Evolutionary conservation across 2,888 invertebrate genomes (phyloP), one percentile per base, ranked within the genome.

Genomic region (Agonopterix heracliana): DNA sequence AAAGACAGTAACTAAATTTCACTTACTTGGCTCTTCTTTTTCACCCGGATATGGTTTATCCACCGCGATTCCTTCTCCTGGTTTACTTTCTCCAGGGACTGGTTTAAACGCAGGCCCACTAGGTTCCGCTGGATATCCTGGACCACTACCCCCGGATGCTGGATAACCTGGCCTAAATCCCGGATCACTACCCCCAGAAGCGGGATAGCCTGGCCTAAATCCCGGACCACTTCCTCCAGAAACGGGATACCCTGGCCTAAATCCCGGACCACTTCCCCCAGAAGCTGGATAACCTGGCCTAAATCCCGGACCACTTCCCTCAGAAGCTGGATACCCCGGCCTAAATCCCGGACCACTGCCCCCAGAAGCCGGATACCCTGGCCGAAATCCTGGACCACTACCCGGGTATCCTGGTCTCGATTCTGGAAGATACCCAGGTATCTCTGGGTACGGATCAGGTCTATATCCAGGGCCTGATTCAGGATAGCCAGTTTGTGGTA

Each of bases 11-110:
- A 38, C n/a, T 1, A 38, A 38, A 38, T 38, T n/a, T n/a, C 10
- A 74, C 80, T 75, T 63, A 81, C 82, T 67, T 38, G 72, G 63
- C 46, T 68, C 75, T 13, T 68, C 74, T 47, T 70, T 10, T 11
- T 12, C 13, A 5, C 38, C 47, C 9, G 47, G 41, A n/a, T 12
- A 41, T 11, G 34, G 45, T 35, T 40, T 46, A 1, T 42, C 17
- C 8, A 43, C 41, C 7, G 26, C 5, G 7, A 26, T 26, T 26
- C 26, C 26, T 26, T 26, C 26, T 3, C 12, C 34, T 35, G 52
- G 43, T 41, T 43, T 38, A 13, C 52, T 51, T 13, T 55, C 52
- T 1, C 52, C 48, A 38, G 38, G 11, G 26, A 26, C 26, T 14
- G 58, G 58, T 34, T 50, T 59, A 13, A 45, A 54, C 4, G 51